Evolutionary conservation across 1,140 invertebrate species (phyloP).

Genomic region (Drosophila takahashii): DNA sequence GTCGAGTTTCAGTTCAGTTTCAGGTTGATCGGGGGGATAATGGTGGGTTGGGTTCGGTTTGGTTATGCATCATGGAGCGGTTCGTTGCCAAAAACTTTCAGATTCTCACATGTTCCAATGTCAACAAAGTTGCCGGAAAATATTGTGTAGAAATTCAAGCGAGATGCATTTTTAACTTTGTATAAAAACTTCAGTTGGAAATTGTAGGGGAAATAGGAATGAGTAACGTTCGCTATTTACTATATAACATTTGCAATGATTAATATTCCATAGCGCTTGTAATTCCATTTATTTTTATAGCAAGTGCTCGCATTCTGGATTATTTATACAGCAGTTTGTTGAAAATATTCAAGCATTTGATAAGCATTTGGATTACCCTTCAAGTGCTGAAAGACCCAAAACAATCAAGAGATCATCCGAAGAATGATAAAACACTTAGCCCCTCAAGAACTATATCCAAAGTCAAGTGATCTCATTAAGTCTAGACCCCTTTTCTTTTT

Average conservation of each 20-base stretch:
- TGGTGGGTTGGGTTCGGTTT: neutral
- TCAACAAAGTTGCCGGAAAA: slow-evolving; percentile 41
- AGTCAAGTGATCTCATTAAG: slow-evolving; percentile 18
- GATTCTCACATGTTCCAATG: slow-evolving; percentile 37
- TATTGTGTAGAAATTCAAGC: slow-evolving; percentile 36
- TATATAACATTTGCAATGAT: no score
- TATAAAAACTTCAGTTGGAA: neutral
- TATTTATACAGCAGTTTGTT: neutral
- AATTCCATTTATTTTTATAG: neutral
- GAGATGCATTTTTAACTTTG: slow-evolving; percentile 33
- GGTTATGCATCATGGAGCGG: slow-evolving; percentile 35
- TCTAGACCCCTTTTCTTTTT: neutral
- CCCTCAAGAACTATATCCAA: neutral
- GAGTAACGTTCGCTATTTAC: neutral
- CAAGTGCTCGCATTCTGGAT: neutral
- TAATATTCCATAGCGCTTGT: neutral
- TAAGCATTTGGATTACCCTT: neutral
- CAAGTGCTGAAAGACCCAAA: neutral
- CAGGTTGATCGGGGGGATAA: neutral
- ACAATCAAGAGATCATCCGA: slow-evolving; percentile 4
- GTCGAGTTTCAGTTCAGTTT: slow-evolving; percentile 15
- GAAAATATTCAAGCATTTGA: neutral
- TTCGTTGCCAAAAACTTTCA: slow-evolving; percentile 42
- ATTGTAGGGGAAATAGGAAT: neutral
- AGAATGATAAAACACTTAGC: slow-evolving; percentile 3